Evolutionary conservation across 1,140 invertebrate genomes (phyloP), one percentile per base, ranked within the genome.

Genomic region (Drosophila insularis): DNA sequence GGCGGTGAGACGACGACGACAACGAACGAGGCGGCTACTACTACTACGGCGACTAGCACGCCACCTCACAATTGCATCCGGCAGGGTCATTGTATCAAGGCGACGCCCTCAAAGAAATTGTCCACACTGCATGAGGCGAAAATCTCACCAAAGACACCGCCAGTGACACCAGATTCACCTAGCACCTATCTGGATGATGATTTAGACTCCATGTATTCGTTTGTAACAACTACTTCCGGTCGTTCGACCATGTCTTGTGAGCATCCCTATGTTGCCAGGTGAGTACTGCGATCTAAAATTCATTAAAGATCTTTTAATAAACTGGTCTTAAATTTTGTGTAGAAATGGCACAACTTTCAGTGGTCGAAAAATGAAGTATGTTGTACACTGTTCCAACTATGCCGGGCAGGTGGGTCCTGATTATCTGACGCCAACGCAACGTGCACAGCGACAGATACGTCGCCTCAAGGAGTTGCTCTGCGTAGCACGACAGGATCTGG

Each of bases 351-450:
- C 96, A 8, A 97, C 96, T 17, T 96, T 95, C 74, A 94, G 93
- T 86, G 94, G 93, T 10, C 92, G 94, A 39, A 94, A 94, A 58
- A 95, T 94, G 91, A 95, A 95, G 77, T 97, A 97, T 90, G 95
- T 97, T 31, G 94, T 97, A 27, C 96, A 97, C 91, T 97, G 96
- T 89, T 95, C 95, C 11, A 95, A 95, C 73, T 95, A 96, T 91
- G 94, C 94, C n/a, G 94, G 94, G 0, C 93, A 95, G 37, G 94
- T 94, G 61, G 95, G 94, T 8, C 95, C 96, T 55, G 96, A 97
- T 81, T 97, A 97, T 91, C 93, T 97, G 23, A 97, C 97, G 40
- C 97, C 97, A 2, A 97, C 97, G 1, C 97, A 98, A 89, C 93
- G 96, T 71, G 96, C 96, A 6, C 95, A 96, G 79, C 93, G 94